Evolutionary conservation across 2,113 vertebrate genomes (phyloP), one percentile per base, ranked within the genome.

Genomic region (Regulus satrapa): DNA sequence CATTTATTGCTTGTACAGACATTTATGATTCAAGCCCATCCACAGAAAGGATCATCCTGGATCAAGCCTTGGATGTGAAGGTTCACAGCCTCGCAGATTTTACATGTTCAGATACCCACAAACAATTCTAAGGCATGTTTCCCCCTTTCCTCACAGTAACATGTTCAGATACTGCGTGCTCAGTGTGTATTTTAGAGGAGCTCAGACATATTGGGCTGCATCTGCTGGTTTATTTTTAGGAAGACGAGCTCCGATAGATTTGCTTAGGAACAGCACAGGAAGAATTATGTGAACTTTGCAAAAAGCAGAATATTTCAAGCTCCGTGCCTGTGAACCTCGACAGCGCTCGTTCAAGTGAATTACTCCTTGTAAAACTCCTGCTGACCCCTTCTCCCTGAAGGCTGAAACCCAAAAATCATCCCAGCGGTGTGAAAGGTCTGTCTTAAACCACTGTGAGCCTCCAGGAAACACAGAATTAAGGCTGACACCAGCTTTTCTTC

Each of bases 191-290:
- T 93, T 92, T 41, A 69, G 66, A 83, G 58, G 54, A 88, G 66
- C 67, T 85, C 83, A 92, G 81, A 64, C 88, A 89, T 96, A 93
- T 91, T 96, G 92, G 89, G 41, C 52, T 96, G 85, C 91, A 92
- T 84, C 91, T 93, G 88, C 76, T 91, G 38, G 15, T 87, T 93
- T 95, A 95, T 95, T 95, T 97, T 94, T 94, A 85, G 89, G 75
- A 73, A 64, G 54, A 85, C 3, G 2, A 91, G 78, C 36, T 77
- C 59, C 3, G 1, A 73, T 89, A 68, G 78, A 81, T 81, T 91
- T 92, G 68, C 92, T 94, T 56, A 59, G 89, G 92, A 94, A 71
- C 87, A 79, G 85, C 69, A 63, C 40, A 68, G 10, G 32, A 80
- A 74, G 72, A 85, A 95, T 85, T 71, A 67, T 11, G 41, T 93